Percentiles rank a stretch among this genome's conserved stretches.
Evolutionary conservation across 1,140 invertebrate genomes (phyloP).

Genomic region (Aethina tumida): DNA sequence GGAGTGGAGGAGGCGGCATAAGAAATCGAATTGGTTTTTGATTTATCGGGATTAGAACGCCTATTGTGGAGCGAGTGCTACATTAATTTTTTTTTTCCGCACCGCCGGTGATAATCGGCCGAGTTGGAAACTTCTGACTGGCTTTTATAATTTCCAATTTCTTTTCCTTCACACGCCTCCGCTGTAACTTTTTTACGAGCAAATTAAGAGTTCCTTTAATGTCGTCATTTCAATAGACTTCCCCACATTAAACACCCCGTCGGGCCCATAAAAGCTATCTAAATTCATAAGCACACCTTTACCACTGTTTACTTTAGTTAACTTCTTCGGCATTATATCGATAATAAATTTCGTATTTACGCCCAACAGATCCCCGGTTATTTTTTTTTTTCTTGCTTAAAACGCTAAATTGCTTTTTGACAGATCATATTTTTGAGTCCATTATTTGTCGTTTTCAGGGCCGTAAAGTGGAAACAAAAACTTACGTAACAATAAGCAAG

Average conservation of each 20-base stretch:
- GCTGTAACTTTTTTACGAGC: conserved; percentile 20
- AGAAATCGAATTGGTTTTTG: conserved; percentile 20
- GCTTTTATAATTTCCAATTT: conserved; percentile 22
- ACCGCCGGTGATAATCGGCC: too few relatives aligned
- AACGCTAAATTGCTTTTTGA: too few relatives aligned
- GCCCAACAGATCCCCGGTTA: too few relatives aligned
- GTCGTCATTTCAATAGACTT: conserved; percentile 16
- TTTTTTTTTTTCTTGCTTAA: too few relatives aligned
- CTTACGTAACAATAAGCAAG: too few relatives aligned
- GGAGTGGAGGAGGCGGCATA: conserved; percentile 12
- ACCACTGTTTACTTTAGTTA: conserved; percentile 9
- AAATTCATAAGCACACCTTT: conserved; percentile 25
- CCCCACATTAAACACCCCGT: conserved; percentile 10
- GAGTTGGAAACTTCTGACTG: too few relatives aligned
- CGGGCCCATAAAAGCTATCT: conserved; percentile 17
- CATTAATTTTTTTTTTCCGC: too few relatives aligned
- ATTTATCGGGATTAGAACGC: conserved; percentile 20
- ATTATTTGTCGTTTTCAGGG: too few relatives aligned
- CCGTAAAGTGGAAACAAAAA: too few relatives aligned
- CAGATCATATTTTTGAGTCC: too few relatives aligned
- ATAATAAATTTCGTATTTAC: conserved; percentile 13
- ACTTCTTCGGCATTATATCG: conserved; percentile 13
- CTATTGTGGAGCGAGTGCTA: conserved; percentile 7
- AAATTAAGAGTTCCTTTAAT: conserved; percentile 21
- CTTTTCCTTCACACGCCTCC: conserved; percentile 19